Conservation (phyloP, 1,140 invertebrate species). For the Drosophila neocordata region DNA sequence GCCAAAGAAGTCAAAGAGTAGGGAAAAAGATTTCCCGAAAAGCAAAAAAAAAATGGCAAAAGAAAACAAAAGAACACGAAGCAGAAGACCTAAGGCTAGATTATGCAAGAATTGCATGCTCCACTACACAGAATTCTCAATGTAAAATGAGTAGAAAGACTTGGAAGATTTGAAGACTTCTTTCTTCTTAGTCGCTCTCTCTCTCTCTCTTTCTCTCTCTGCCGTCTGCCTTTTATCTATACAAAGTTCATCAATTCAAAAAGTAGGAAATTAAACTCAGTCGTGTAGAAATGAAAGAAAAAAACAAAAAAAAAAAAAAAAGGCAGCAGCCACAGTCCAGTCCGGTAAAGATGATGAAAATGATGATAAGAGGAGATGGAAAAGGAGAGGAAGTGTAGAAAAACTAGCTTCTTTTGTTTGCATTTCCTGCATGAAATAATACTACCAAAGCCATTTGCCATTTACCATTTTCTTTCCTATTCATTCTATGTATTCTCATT, state of each 20-base stretch:
- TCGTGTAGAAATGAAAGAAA: conserved; percentile 71
- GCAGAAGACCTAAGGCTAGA: conserved; percentile 9
- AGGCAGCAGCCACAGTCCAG: too few relatives aligned
- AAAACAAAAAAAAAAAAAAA: neutral
- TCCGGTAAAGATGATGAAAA: too few relatives aligned
- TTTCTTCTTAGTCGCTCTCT: too few relatives aligned
- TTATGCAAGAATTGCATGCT: conserved; percentile 74
- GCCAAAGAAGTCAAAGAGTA: neutral
- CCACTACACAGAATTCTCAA: conserved; percentile 54
- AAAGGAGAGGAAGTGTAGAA: neutral
- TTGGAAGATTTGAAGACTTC: too few relatives aligned
- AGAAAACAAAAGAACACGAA: neutral
- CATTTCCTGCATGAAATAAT: conserved; percentile 65
- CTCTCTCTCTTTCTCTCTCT: too few relatives aligned
- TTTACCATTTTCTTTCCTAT: conserved; percentile 35
- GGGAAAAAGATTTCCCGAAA: conserved; percentile 1
- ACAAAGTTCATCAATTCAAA: conserved; percentile 75
- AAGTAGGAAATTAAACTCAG: conserved; percentile 53
- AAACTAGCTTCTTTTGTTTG: conserved; percentile 54
- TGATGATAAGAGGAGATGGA: neutral
- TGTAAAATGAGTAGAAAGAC: neutral
- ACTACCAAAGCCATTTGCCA: conserved; percentile 29
- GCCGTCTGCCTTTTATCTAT: conserved; percentile 53
- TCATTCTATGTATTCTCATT: conserved; percentile 34
- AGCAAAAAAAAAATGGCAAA: conserved; percentile 7